Conservation (phyloP, 1,140 invertebrate species). For the Tyrophagus putrescentiae region DNA sequence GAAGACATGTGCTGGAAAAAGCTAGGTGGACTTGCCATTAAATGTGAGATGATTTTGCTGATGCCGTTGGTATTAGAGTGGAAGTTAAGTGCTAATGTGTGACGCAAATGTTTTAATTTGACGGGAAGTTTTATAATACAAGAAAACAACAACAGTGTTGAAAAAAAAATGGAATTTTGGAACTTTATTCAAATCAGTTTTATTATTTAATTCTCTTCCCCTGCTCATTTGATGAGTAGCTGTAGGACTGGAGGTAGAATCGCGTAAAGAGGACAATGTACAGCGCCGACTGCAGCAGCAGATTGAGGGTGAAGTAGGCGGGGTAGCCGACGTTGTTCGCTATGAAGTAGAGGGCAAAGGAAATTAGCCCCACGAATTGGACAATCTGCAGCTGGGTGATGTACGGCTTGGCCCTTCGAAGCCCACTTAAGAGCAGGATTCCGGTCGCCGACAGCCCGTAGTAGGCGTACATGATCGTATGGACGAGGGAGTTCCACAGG, state of each 20-base stretch:
- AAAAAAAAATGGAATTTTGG: too few species aligned
- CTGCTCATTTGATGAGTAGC: too few species aligned
- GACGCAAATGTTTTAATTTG: too few species aligned
- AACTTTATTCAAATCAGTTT: too few species aligned
- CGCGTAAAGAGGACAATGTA: conserved; percentile 12
- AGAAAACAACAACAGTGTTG: too few species aligned
- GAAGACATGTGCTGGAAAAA: too few species aligned
- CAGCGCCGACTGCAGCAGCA: background rate
- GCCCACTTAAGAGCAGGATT: conserved; percentile 42
- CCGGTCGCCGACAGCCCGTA: conserved; percentile 41
- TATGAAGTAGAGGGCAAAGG: background rate
- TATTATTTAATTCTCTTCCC: too few species aligned
- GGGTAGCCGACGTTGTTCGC: background rate
- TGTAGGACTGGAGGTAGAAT: conserved; percentile 19
- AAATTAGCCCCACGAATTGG: conserved; percentile 11
- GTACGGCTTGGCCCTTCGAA: conserved; percentile 55
- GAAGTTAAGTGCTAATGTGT: too few species aligned
- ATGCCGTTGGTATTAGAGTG: too few species aligned
- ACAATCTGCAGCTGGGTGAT: conserved; percentile 42
- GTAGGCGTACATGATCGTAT: conserved; percentile 45
- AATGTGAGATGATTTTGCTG: too few species aligned
- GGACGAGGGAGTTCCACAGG: conserved; percentile 43
- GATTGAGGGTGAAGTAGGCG: background rate
- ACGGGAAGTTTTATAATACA: too few species aligned
- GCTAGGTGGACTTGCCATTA: too few species aligned